Evolutionary conservation across 2,113 vertebrate genomes (phyloP), one percentile per base, ranked within the genome.

Genomic region (Synchiropus splendidus): DNA sequence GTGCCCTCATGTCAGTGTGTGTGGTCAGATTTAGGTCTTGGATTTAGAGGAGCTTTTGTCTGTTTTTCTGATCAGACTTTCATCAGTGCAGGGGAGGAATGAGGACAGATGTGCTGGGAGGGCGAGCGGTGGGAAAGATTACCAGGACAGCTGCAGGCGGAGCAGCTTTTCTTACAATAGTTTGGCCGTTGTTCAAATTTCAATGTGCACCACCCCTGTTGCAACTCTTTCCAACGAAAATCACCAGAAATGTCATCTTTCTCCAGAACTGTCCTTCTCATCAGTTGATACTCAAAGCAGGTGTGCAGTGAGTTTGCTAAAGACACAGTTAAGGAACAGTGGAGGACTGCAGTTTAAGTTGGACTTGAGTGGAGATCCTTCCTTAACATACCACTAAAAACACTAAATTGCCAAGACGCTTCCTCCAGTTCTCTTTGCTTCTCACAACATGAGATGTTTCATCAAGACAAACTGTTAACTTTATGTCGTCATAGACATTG

Each of bases 61-160:
- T 67, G 61, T 71, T 70, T 61, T 53, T 21, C 43, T 31, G 67
- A 76, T 78, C 54, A 53, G 52, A 54, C 54, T 41, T 37, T 52
- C 58, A 67, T 51, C 39, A 50, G 41, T 48, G 36, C 31, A 42
- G 15, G 51, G 44, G 16, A 50, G 46, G 54, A 71, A 54, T 39
- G 61, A 64, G 58, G 58, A 64, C 66, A 77, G 70, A 70, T 65
- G 75, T 67, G 72, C 45, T 52, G 54, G 49, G 52, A 40, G 46
- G 15, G 12, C 1, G 10, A 52, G 59, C 34, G 4, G 53, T 62
- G 61, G 64, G 63, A 72, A 68, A 58, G 58, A 70, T 60, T 62
- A 61, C 16, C 48, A 49, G 62, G 56, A 64, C 65, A 72, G 71
- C 71, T 75, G 77, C 74, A 68, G 61, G 66, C 58, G 1, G 55